Evolutionary conservation across 2,888 invertebrate genomes (phyloP).

Genomic region (Plemyria rubiginata): DNA sequence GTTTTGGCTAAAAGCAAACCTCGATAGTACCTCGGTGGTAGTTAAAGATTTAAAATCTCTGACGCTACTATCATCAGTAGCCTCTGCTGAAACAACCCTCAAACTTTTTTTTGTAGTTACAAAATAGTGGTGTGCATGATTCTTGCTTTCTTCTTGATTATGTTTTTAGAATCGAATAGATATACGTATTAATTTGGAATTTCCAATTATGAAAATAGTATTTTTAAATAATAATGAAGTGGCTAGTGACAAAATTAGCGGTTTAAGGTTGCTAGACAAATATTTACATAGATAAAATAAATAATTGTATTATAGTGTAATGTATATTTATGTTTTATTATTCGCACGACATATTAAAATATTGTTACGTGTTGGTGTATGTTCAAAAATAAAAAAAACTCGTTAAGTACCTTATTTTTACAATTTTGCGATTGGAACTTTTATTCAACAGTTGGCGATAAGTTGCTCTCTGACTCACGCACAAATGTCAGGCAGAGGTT

Average conservation of each 20-base stretch:
- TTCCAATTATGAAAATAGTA: constrained; percentile 16
- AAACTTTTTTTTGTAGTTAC: too few relatives aligned
- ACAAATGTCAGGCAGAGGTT: too few relatives aligned
- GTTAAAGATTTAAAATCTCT: too few relatives aligned
- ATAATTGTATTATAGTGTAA: constrained; percentile 18
- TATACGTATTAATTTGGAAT: constrained; percentile 15
- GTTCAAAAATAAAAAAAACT: not conserved
- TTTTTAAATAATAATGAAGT: constrained; percentile 46
- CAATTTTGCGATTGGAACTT: not conserved
- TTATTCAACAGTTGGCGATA: too few relatives aligned
- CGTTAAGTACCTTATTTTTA: not conserved
- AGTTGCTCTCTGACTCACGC: too few relatives aligned
- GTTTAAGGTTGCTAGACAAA: constrained; percentile 45
- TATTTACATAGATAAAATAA: constrained; percentile 45
- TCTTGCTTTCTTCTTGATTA: not conserved
- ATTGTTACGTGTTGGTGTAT: constrained; percentile 2
- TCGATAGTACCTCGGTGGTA: too few relatives aligned
- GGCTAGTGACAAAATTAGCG: constrained; percentile 59
- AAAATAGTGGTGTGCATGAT: too few relatives aligned
- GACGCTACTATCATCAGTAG: too few relatives aligned
- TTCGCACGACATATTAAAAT: constrained; percentile 8
- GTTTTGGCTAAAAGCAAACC: too few relatives aligned
- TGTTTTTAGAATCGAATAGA: not conserved
- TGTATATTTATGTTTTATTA: constrained; percentile 2
- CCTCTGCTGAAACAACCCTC: too few relatives aligned